Percentiles rank a stretch among this genome's conserved stretches.
Evolutionary conservation across 2,113 vertebrate genomes (phyloP).

Genomic region (Campylorhamphus procurvoides): DNA sequence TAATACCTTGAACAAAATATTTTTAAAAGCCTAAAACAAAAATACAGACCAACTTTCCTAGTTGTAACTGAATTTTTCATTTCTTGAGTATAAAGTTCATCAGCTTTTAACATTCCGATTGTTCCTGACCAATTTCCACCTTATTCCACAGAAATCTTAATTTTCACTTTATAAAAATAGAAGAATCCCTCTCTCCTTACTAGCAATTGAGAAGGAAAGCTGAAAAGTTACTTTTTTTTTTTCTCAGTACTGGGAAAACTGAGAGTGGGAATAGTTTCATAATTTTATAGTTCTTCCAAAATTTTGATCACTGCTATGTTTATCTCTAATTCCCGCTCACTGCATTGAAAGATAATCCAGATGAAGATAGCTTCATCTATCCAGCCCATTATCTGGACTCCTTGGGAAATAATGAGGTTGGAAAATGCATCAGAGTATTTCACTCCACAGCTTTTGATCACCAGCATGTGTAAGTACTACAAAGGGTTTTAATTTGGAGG

Average conservation of each 20-base stretch:
- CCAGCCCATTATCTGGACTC: background rate
- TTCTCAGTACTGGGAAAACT: background rate
- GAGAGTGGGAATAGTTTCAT: background rate
- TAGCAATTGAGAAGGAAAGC: background rate
- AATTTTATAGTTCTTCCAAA: background rate
- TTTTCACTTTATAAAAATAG: background rate
- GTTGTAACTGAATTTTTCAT: background rate
- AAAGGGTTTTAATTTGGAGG: background rate
- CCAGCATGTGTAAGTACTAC: background rate
- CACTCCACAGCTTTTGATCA: background rate
- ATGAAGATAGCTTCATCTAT: background rate
- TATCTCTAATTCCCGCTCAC: background rate
- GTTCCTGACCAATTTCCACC: background rate
- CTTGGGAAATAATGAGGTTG: background rate
- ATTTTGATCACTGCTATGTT: background rate
- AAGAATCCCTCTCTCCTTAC: background rate
- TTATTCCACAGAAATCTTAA: background rate
- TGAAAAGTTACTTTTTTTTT: background rate
- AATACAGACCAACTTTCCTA: background rate
- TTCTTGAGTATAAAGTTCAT: background rate
- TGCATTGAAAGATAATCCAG: background rate
- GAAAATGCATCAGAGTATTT: background rate
- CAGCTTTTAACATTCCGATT: background rate
- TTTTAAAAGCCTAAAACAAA: background rate
- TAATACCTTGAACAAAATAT: background rate